Conservation (phyloP, 2,113 vertebrate species). For the Percopsis transmontana region DNA sequence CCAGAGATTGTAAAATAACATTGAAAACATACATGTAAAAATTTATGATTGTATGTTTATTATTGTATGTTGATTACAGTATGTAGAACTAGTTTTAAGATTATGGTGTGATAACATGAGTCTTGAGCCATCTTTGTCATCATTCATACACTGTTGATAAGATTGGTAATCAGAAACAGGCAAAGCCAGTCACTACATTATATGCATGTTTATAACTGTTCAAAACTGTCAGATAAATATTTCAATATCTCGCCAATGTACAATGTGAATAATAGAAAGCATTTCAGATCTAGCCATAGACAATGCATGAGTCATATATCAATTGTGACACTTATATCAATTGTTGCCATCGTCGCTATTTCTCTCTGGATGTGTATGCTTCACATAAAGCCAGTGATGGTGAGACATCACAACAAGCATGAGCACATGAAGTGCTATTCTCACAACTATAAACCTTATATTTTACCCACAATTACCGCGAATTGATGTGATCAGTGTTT, state of each 20-base stretch:
- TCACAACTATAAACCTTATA: neutral
- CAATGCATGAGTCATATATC: constrained; percentile 20
- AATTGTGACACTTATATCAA: neutral
- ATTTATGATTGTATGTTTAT: no score
- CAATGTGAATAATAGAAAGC: neutral
- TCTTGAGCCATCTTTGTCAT: neutral
- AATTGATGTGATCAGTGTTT: no score
- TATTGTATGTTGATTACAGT: no score
- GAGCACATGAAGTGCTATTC: constrained; percentile 10
- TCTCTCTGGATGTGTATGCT: constrained; percentile 13
- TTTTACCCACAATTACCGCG: no score
- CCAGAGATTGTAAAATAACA: no score
- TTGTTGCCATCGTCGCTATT: neutral
- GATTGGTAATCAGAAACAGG: neutral
- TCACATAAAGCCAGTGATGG: constrained; percentile 4
- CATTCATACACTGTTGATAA: neutral
- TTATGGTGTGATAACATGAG: neutral
- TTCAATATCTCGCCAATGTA: neutral
- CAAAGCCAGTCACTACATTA: neutral
- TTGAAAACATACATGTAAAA: no score
- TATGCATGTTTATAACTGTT: neutral
- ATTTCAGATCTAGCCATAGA: constrained; percentile 5
- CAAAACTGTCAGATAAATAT: neutral
- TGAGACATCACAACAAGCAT: constrained; percentile 21
- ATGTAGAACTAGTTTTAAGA: neutral